phyloP scores from a whole-genome alignment of 2,113 vertebrate genomes.

The Tringa solitaria region DNA sequence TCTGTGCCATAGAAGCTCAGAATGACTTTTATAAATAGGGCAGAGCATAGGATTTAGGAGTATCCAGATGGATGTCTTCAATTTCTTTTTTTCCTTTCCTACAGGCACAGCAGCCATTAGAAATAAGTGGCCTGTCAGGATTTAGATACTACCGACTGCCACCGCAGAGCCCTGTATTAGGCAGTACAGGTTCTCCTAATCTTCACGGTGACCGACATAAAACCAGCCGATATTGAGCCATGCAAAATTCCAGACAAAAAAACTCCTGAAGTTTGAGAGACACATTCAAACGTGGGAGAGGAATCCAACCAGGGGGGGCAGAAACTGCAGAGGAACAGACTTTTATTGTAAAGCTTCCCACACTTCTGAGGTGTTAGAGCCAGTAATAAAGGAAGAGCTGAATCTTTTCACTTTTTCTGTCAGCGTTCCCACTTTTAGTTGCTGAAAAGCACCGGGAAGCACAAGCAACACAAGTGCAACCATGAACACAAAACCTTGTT shows the following conservation, averaged over 20 bases:
- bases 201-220: neutral
- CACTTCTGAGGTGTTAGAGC: neutral
- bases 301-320: neutral
- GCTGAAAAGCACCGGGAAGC: neutral
- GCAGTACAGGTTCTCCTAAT: neutral
- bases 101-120: neutral
- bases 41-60: neutral
- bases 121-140: neutral
- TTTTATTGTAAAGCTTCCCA: neutral
- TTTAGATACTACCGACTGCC: neutral
- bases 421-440: neutral
- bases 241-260: neutral
- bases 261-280: neutral
- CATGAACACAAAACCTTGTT: neutral
- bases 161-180: neutral
- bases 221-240: neutral
- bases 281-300: neutral
- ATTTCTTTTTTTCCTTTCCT: neutral
- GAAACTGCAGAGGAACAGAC: neutral
- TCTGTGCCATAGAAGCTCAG: neutral
- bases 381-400: neutral
- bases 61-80: neutral
- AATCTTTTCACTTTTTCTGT: neutral
- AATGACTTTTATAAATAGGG: neutral
- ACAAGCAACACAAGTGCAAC: neutral